Evolutionary conservation across 2,888 invertebrate species (phyloP), one percentile per base, ranked within the genome.

Genomic region (Fragum sueziense): DNA sequence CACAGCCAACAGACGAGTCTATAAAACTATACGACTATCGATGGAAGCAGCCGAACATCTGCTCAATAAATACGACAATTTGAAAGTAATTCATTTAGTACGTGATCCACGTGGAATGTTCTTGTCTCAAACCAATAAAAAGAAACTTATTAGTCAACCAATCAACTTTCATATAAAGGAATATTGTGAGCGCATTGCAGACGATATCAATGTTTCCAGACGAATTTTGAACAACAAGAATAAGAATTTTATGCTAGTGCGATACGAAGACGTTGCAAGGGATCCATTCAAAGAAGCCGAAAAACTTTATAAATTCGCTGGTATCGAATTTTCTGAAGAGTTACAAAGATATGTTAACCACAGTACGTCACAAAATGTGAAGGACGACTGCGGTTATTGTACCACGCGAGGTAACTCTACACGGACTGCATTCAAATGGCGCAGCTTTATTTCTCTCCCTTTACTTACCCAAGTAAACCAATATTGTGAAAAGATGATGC

Each of bases 61-160:
- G 7, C 34, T 84, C 52, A 31, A 65, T 31, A 65, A 68, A 33
- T 70, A 69, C 72, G 76, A 79, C n/a, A 67, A 77, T 34, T 34
- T 84, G 27, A 84, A 84, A 41, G 67, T 84, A 17, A 73, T 84
- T 22, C 79, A 79, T 41, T 47, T 84, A 14, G 67, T 84, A 0
- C 75, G 84, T 14, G 84, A 84, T 41, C 84, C 84, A 52, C 59
- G 84, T 20, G 84, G 79, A 34, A 72, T 79, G 62, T 77, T 82
- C 34, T 37, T 70, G 27, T 84, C 84, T 0, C 75, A 70, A 33
- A 33, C 17, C 7, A 3, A 22, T 9, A 29, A 22, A 22, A 1
- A 29, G 0, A n/a, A n/a, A n/a, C n/a, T 75, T 1, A 25, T 61
- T 22, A 31, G 70, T 25, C 7, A 6, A 25, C 20, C 11, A 47